Percentiles rank a stretch among this genome's conserved stretches.
Evolutionary conservation across 1,140 invertebrate species (phyloP).

Genomic region (Micrasema longulum): DNA sequence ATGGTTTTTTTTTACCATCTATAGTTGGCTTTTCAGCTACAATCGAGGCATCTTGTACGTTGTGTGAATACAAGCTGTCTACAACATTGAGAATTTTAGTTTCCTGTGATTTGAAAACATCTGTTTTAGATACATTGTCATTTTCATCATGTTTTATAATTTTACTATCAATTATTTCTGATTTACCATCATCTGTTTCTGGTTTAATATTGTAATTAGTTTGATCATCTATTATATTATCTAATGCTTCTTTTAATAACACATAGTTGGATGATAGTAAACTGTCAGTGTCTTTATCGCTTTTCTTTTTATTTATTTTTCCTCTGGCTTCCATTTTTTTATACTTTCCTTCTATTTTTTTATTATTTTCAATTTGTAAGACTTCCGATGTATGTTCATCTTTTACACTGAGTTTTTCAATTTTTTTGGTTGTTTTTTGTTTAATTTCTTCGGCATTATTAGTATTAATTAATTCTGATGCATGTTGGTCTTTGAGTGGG

Average conservation of each 20-base stretch:
- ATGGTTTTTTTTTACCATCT: not conserved
- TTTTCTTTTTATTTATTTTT: conserved; percentile 35
- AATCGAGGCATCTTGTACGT: not conserved
- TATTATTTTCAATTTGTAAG: not conserved
- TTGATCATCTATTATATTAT: conserved; percentile 34
- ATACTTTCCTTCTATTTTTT: not conserved
- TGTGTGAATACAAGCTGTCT: not conserved
- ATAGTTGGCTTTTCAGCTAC: not conserved
- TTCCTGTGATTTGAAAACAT: not conserved
- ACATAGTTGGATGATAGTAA: conserved; percentile 35
- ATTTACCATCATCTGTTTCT: conserved; percentile 15
- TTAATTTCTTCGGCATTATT: no score
- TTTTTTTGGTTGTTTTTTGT: not conserved
- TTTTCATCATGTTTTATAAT: conserved; percentile 6
- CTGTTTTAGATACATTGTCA: conserved; percentile 6
- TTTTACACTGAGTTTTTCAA: not conserved
- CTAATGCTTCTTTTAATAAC: conserved; percentile 33
- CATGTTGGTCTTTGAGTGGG: no score
- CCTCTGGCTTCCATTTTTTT: conserved; percentile 7
- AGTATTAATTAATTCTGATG: no score
- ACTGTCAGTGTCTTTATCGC: conserved; percentile 18
- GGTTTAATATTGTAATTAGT: conserved; percentile 34
- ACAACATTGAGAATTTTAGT: not conserved
- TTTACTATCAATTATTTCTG: not conserved
- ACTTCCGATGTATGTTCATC: conserved; percentile 9